phyloP scores from a whole-genome alignment of 1,140 invertebrate species.

The Catajapyx aquilonaris region DNA sequence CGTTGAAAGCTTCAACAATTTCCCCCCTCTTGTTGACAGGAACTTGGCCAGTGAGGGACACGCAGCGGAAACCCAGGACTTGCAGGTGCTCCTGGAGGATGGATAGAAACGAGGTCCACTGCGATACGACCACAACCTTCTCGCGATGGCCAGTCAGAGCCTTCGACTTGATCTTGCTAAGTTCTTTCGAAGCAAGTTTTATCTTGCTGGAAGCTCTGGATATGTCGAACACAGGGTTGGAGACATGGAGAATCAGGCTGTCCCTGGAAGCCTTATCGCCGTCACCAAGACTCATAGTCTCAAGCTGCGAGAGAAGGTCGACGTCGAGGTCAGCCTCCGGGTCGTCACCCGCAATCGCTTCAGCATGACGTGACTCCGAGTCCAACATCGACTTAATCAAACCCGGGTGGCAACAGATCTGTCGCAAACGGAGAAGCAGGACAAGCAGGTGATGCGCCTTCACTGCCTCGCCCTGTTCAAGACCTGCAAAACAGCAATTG shows the following conservation, averaged over 20 bases:
- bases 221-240: conserved; percentile 42
- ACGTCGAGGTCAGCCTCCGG: conserved; percentile 20
- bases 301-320: conserved; percentile 35
- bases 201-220: background rate
- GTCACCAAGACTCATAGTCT: conserved; percentile 30
- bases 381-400: conserved; percentile 36
- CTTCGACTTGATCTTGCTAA: conserved; percentile 5
- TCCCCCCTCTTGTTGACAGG: conserved; percentile 30
- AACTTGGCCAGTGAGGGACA: conserved; percentile 42
- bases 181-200: too few species aligned
- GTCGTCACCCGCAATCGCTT: conserved; percentile 16
- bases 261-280: conserved; percentile 11
- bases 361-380: conserved; percentile 17
- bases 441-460: conserved; percentile 58
- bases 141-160: conserved; percentile 20
- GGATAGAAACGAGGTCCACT: conserved; percentile 57
- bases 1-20: conserved; percentile 51
- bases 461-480: conserved; percentile 28
- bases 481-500: conserved; percentile 33
- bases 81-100: conserved; percentile 39
- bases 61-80: conserved; percentile 24
- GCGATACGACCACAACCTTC: conserved; percentile 66
- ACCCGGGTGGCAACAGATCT: conserved; percentile 71
- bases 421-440: conserved; percentile 56
- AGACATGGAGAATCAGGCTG: too few species aligned